These are phyloP conservation scores for Saturnia pavonia DNA, from an alignment of 2,888 invertebrate genomes.

Conservation along the genomic window DNA sequence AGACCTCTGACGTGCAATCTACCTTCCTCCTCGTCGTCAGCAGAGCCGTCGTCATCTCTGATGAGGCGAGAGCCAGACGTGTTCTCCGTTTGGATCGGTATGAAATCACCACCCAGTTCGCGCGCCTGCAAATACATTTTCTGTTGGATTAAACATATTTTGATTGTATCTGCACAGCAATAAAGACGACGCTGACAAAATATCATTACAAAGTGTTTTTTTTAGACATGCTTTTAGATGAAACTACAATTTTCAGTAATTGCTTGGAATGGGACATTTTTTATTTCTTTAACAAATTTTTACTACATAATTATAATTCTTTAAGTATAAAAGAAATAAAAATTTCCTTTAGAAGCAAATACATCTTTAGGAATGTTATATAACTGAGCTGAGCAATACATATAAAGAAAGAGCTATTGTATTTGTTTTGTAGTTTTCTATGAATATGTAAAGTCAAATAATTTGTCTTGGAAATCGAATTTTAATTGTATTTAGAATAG, in stretches of 20 bases:
- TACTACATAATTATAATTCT: too few species aligned
- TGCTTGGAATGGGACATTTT: too few species aligned
- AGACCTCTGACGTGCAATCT: constrained; percentile 94
- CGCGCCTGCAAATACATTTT: constrained; percentile 58
- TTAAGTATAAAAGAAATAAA: too few species aligned
- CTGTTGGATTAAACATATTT: constrained; percentile 30
- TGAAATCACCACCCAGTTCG: constrained; percentile 78
- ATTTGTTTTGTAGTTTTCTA: too few species aligned
- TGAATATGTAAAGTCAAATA: not conserved
- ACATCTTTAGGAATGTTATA: too few species aligned
- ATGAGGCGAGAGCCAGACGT: constrained; percentile 84
- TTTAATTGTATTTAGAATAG: not conserved
- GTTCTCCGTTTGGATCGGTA: constrained; percentile 62
- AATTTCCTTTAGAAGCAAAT: too few species aligned
- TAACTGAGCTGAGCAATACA: too few species aligned
- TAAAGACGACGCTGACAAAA: not conserved
- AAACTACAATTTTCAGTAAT: too few species aligned
- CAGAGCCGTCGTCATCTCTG: constrained; percentile 89
- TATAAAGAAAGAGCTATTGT: too few species aligned
- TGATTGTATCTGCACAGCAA: constrained; percentile 9
- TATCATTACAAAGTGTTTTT: too few species aligned
- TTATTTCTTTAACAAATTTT: too few species aligned
- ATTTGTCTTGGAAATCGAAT: not conserved
- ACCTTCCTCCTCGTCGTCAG: constrained; percentile 90
- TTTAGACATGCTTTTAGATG: too few species aligned